Percentiles rank a stretch among this genome's conserved stretches.
Evolutionary conservation across 2,888 invertebrate genomes (phyloP).

Genomic region (Rhamnusium bicolor): DNA sequence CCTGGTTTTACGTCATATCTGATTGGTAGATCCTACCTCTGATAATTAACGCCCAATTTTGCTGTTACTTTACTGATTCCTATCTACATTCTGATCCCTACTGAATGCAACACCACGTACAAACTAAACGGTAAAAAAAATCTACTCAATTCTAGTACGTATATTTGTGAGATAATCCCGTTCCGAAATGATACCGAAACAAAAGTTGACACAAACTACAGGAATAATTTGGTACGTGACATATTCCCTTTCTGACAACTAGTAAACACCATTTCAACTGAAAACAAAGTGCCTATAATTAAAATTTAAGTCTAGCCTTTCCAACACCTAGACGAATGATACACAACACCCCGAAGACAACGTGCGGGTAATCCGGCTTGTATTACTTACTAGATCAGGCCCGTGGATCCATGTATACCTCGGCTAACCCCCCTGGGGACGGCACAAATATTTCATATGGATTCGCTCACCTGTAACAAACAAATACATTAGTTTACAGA

Average conservation of each 20-base stretch:
- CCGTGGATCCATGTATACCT: background rate
- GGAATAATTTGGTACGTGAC: slow-evolving; percentile 20
- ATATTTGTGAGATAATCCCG: slow-evolving; percentile 5
- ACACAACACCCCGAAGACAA: slow-evolving; percentile 32
- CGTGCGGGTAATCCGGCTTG: slow-evolving; percentile 25
- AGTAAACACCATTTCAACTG: background rate
- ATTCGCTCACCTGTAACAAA: slow-evolving; percentile 47
- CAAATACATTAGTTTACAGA: slow-evolving; percentile 41
- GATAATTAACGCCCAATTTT: no score
- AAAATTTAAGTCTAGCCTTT: slow-evolving; percentile 25
- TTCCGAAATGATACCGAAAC: background rate
- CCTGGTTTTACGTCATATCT: no score
- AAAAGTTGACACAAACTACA: slow-evolving; percentile 9
- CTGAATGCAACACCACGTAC: no score
- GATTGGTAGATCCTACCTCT: no score
- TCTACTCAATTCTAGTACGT: background rate
- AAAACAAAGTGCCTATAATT: slow-evolving; percentile 31
- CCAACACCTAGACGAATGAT: slow-evolving; percentile 21
- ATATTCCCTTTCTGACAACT: slow-evolving; percentile 26
- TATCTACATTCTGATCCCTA: no score
- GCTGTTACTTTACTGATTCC: no score
- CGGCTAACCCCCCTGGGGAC: slow-evolving; percentile 9
- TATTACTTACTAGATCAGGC: slow-evolving; percentile 30
- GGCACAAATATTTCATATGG: slow-evolving; percentile 38
- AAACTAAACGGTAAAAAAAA: background rate